Evolutionary conservation across 2,797 vertebrate genomes (phyloP), one percentile per base, ranked within the genome.

Genomic region (Oreortyx pictus): DNA sequence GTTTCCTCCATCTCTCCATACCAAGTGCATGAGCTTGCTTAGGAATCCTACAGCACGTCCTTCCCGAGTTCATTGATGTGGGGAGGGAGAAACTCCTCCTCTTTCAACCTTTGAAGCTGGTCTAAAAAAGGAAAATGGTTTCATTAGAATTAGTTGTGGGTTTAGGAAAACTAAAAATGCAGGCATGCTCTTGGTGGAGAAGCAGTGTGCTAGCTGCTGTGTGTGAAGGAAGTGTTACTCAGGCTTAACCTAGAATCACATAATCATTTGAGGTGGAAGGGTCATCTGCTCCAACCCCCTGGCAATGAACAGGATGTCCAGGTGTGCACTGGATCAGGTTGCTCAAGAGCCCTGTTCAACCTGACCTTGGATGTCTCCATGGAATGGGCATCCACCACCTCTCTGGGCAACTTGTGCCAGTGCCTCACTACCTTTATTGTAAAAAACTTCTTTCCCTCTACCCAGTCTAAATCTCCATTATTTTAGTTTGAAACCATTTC

Each of bases 121-220:
- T 91, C 85, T 95, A 76, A 94, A 91, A 92, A 89, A 90, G 79
- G 64, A 75, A 90, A 76, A 94, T 80, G 20, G 59, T 80, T 92
- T 96, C 62, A 95, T 96, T 96, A 95, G 74, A 90, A 90, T 82
- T 93, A 95, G 95, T 95, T 94, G 82, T 71, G 65, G 71, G 77
- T 76, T 92, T 84, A 59, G 71, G 60, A 90, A 86, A 90, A 68
- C 37, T 92, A 95, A 95, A 79, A 90, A 73, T 41, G 1, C 81
- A 59, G 82, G 29, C 82, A 77, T n/a, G 44, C 86, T 94, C 76
- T 82, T 89, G 82, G 89, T 92, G 88, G 77, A 94, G 73, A 35
- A 90, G 72, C 46, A 62, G 73, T 4, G 1, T 78, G 88, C 71
- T 62, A 92, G 85, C 71, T 91, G 65, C 81, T 81, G 20, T 23